Percentiles rank a stretch among this genome's conserved stretches.
These are phyloP conservation scores for Acipenser transmontanus DNA, from an alignment of 2,797 vertebrate genomes.

Conservation along the genomic window DNA sequence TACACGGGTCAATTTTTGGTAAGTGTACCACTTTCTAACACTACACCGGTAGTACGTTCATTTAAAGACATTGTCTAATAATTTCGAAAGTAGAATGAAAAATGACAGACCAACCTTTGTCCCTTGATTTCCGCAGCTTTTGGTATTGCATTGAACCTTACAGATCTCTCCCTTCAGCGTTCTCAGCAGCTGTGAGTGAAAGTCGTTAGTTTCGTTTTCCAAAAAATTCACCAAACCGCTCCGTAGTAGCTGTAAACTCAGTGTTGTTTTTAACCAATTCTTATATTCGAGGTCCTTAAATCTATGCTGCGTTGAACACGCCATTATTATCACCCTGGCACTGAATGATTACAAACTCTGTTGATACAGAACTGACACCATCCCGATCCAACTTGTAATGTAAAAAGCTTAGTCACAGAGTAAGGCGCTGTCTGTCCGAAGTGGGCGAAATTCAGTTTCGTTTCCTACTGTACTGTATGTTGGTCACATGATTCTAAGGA, in stretches of 20 bases:
- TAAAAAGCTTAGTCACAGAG: too few species aligned
- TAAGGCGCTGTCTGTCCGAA: too few species aligned
- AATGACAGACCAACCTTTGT: conserved; percentile 10
- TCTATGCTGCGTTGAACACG: conserved; percentile 12
- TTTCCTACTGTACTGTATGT: too few species aligned
- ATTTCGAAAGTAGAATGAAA: too few species aligned
- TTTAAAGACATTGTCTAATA: too few species aligned
- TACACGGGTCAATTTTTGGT: too few species aligned
- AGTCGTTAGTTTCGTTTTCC: conserved; percentile 41
- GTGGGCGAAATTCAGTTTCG: too few species aligned
- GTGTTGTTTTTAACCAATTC: conserved; percentile 40
- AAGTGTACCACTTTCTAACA: neutral
- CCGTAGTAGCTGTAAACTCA: conserved; percentile 32
- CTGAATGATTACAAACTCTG: too few species aligned
- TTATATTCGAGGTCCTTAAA: conserved; percentile 36
- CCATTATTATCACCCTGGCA: neutral
- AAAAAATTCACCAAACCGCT: conserved; percentile 22
- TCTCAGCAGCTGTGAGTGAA: conserved; percentile 21
- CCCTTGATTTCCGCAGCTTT: neutral
- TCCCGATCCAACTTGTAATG: too few species aligned
- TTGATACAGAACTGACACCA: too few species aligned
- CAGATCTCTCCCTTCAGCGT: conserved; percentile 5
- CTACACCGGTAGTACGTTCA: too few species aligned
- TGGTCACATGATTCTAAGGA: too few species aligned
- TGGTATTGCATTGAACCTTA: neutral